Evolutionary conservation across 1,140 invertebrate species (phyloP), one percentile per base, ranked within the genome.

Genomic region (Psilanteris sp.): DNA sequence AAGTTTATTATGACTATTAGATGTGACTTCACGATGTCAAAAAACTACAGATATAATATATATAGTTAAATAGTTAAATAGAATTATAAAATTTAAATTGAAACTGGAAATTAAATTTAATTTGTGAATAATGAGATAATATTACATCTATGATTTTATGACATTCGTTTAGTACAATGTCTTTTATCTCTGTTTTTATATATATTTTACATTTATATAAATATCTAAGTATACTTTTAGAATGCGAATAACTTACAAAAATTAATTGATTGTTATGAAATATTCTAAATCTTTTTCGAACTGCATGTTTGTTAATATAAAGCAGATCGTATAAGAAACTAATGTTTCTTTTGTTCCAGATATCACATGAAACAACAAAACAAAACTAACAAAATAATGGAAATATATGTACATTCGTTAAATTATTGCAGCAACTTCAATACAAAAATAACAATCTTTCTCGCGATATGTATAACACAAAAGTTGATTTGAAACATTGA

Each of bases 1-100:
- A 67, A 31, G n/a, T n/a, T 27, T 2, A 59, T 16, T 55, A 54
- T 16, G 14, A 41, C 26, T 27, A 59, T 27, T 15, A 55, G n/a
- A 1, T 15, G 4, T 4, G 36, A 39, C 9, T 46, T 27, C n/a
- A 13, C 15, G 24, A 29, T 26, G 15, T 8, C 26, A 32, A 8
- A 14, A 41, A 41, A 24, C 7, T 15, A 41, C 37, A 20, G 10
- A 41, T 0, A 24, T 41, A 20, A 26, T 26, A 26, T 7, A 2
- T 20, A 20, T 20, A 20, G 18, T 20, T 20, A 20, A n/a, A n/a
- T n/a, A n/a, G n/a, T n/a, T n/a, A n/a, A n/a, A n/a, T n/a, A n/a
- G n/a, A n/a, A n/a, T n/a, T n/a, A n/a, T n/a, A n/a, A n/a, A n/a
- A n/a, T n/a, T n/a, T n/a, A n/a, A n/a, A n/a, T n/a, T n/a, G n/a